These are phyloP conservation scores for Hyposoter didymator DNA, from an alignment of 2,888 invertebrate species.

Conservation along the genomic window DNA sequence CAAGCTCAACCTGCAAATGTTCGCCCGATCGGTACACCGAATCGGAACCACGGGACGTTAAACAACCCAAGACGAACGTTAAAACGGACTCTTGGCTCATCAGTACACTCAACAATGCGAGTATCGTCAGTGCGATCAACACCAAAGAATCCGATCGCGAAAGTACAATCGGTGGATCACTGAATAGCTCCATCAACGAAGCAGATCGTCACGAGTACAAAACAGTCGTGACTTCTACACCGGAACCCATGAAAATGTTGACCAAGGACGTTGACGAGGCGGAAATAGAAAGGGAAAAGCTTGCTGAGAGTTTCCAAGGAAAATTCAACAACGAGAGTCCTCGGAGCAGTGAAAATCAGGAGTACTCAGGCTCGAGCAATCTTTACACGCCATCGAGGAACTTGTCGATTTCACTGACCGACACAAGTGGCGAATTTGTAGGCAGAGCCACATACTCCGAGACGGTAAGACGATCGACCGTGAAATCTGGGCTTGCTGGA, in stretches of 20 bases:
- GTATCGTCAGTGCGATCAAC: constrained; percentile 65
- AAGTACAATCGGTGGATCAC: constrained; percentile 63
- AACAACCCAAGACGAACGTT: constrained; percentile 74
- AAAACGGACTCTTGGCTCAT: constrained; percentile 81
- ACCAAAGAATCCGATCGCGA: constrained; percentile 63
- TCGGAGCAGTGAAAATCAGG: constrained; percentile 3
- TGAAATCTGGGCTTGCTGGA: constrained; percentile 53
- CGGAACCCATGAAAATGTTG: constrained; percentile 38
- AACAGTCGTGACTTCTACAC: constrained; percentile 61
- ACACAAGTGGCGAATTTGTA: constrained; percentile 57
- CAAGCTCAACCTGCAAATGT: constrained; percentile 70
- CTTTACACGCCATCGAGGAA: constrained; percentile 28
- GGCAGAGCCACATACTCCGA: constrained; percentile 80
- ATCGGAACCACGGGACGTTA: constrained; percentile 63
- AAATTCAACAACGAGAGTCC: constrained; percentile 1
- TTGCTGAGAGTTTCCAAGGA: constrained; percentile 26
- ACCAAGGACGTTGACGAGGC: neutral
- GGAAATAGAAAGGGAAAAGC: neutral
- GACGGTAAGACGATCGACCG: constrained; percentile 76
- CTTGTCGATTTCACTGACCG: constrained; percentile 58
- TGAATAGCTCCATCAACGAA: constrained; percentile 71
- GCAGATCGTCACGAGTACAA: constrained; percentile 64
- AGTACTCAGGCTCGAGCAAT: constrained; percentile 31
- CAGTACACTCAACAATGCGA: constrained; percentile 78
- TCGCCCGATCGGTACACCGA: constrained; percentile 66